phyloP scores from a whole-genome alignment of 2,113 vertebrate genomes.

The Tetrao urogallus region DNA sequence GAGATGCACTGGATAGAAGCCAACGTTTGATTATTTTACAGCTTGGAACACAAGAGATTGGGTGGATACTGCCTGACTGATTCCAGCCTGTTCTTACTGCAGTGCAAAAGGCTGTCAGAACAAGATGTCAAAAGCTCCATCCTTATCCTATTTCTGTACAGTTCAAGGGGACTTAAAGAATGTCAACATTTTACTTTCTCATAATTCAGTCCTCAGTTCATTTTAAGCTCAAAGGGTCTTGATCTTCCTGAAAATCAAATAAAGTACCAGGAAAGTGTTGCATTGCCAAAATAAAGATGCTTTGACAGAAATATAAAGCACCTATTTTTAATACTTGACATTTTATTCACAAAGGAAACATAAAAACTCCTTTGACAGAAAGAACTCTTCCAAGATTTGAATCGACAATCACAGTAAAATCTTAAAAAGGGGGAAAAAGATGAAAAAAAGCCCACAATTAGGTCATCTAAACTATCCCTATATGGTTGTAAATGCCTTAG shows the following conservation, averaged over 20 bases:
- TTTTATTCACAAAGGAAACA: conserved; percentile 61
- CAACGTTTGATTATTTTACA: conserved; percentile 48
- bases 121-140: conserved; percentile 43
- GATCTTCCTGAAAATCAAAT: conserved; percentile 28
- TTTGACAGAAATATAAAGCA: conserved; percentile 22
- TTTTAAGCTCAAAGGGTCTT: conserved; percentile 23
- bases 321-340: conserved; percentile 62
- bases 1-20: conserved; percentile 39
- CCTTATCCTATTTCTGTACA: neutral
- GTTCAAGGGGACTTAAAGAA: conserved; percentile 15
- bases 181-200: conserved; percentile 21
- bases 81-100: conserved; percentile 62
- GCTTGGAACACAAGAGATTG: conserved; percentile 56
- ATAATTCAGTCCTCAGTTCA: conserved; percentile 15
- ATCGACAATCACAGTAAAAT: neutral
- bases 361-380: conserved; percentile 31
- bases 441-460: neutral
- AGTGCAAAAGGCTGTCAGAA: conserved; percentile 44
- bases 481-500: neutral
- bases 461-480: neutral
- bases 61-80: conserved; percentile 62
- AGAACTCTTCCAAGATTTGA: conserved; percentile 31
- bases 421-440: neutral
- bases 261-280: neutral
- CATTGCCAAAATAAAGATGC: neutral